Evolutionary conservation across 2,113 vertebrate genomes (phyloP).

Genomic region (Daubentonia madagascariensis): DNA sequence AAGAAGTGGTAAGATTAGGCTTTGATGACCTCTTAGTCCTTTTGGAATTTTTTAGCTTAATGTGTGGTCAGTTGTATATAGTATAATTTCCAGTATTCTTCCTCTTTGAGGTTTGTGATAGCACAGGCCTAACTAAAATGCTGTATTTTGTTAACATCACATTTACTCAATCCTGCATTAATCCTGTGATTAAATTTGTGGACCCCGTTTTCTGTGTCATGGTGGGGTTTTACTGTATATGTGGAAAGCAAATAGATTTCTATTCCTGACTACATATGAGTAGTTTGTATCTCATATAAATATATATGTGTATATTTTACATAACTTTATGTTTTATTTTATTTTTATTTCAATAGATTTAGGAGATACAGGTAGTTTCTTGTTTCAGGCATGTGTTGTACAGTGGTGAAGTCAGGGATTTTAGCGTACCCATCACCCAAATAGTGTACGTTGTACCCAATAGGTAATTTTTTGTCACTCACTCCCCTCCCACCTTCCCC

Average conservation of each 20-base stretch:
- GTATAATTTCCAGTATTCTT: neutral
- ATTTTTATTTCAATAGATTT: too few species aligned
- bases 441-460: too few species aligned
- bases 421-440: too few species aligned
- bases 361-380: too few species aligned
- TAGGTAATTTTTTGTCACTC: too few species aligned
- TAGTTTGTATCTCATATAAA: neutral
- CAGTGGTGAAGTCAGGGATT: too few species aligned
- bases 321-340: too few species aligned
- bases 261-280: neutral
- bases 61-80: neutral
- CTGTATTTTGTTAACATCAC: neutral
- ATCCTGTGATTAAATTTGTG: neutral
- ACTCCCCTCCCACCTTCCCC: too few species aligned
- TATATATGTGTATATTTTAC: too few species aligned
- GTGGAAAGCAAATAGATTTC: neutral
- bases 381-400: too few species aligned
- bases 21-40: neutral
- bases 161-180: neutral
- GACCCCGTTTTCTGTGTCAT: neutral
- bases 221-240: neutral
- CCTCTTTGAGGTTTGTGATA: neutral
- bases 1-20: neutral
- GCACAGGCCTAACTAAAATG: neutral
- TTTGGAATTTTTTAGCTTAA: neutral